Conservation (phyloP, 2,888 invertebrate genomes). For the Dyspetes luteomarginatus region DNA sequence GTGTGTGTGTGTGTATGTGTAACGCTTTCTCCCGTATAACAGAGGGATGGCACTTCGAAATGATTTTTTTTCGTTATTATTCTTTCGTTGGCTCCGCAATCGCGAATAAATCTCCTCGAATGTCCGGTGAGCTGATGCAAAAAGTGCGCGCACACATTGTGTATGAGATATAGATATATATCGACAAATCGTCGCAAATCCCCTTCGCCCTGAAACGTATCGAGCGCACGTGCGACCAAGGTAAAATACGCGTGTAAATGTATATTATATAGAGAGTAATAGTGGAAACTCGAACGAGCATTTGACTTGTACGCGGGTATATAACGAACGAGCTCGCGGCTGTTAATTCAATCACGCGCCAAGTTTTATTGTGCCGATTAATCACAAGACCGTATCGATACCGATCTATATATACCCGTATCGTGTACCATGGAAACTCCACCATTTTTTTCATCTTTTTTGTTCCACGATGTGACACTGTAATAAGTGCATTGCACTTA, state of each 20-base stretch:
- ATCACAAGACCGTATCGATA: slow-evolving; percentile 59
- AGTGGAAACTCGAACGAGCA: slow-evolving; percentile 37
- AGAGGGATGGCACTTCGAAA: slow-evolving; percentile 60
- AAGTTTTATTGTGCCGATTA: slow-evolving; percentile 67
- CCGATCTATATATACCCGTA: background rate
- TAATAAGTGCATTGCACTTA: slow-evolving; percentile 62
- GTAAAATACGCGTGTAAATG: slow-evolving; percentile 57
- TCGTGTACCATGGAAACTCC: background rate
- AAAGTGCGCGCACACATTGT: slow-evolving; percentile 21
- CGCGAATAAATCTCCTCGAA: slow-evolving; percentile 66
- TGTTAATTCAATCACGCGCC: slow-evolving; percentile 70
- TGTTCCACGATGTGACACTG: slow-evolving; percentile 17
- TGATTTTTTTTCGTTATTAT: slow-evolving; percentile 65
- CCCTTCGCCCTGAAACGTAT: slow-evolving; percentile 35
- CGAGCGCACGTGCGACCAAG: slow-evolving; percentile 53
- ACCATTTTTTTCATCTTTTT: slow-evolving; percentile 27
- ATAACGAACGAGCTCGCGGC: slow-evolving; percentile 61
- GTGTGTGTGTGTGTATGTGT: background rate
- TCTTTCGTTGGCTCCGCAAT: slow-evolving; percentile 61
- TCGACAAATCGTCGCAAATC: slow-evolving; percentile 7
- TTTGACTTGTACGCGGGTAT: slow-evolving; percentile 54
- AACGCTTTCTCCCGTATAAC: background rate
- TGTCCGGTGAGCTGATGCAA: slow-evolving; percentile 52
- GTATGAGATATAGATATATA: background rate
- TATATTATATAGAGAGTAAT: slow-evolving; percentile 25